phyloP scores from a whole-genome alignment of 2,888 invertebrate genomes.

The Zygogramma bicolorata region DNA sequence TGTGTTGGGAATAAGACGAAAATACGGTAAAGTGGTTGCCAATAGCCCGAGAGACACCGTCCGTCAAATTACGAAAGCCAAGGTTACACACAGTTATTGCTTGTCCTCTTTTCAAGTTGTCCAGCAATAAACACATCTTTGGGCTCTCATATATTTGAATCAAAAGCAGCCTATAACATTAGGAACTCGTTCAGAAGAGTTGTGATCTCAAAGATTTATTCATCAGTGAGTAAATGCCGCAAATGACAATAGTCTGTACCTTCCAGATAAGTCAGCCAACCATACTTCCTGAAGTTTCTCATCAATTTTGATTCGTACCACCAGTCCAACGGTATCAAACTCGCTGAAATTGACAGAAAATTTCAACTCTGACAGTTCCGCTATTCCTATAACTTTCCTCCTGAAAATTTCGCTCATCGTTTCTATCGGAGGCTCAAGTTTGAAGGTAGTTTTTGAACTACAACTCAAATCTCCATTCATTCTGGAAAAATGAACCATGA shows the following conservation, averaged over 20 bases:
- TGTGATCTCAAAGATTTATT: not conserved
- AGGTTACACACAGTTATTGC: conserved; percentile 75
- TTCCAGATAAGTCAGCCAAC: conserved; percentile 70
- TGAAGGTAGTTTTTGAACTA: conserved; percentile 53
- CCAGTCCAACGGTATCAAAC: conserved; percentile 80
- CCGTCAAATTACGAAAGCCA: conserved; percentile 69
- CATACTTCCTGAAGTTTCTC: conserved; percentile 72
- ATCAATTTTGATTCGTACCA: conserved; percentile 71
- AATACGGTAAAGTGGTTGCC: conserved; percentile 75
- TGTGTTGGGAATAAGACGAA: conserved; percentile 73
- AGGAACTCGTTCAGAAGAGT: not conserved
- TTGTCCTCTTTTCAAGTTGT: conserved; percentile 72
- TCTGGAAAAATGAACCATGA: conserved; percentile 44
- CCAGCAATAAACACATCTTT: conserved; percentile 67
- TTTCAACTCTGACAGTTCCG: conserved; percentile 62
- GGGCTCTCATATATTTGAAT: conserved; percentile 67
- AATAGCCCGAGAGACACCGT: conserved; percentile 71
- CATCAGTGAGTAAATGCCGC: conserved; percentile 44
- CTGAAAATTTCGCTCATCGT: conserved; percentile 47
- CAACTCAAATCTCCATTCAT: conserved; percentile 55
- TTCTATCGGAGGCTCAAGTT: conserved; percentile 19
- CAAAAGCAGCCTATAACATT: conserved; percentile 62
- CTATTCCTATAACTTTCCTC: conserved; percentile 63
- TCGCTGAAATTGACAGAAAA: conserved; percentile 73
- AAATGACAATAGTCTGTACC: conserved; percentile 67